Conservation (phyloP, 2,888 invertebrate species). For the Globia sparganii region DNA sequence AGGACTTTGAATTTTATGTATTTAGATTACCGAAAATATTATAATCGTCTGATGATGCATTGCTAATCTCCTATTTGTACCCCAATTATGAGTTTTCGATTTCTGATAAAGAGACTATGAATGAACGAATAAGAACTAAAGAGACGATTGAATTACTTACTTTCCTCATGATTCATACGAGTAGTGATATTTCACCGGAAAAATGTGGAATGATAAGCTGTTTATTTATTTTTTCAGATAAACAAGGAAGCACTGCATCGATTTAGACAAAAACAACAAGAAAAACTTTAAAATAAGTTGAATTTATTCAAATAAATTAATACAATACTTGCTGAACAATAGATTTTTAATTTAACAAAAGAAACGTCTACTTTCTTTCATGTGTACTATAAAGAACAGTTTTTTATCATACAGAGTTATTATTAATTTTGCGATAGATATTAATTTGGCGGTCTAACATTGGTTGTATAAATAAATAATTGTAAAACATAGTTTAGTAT, state of each 20-base stretch:
- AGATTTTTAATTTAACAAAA: slow-evolving; percentile 3
- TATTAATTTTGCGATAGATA: no score
- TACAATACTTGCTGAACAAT: slow-evolving; percentile 11
- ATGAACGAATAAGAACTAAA: neutral
- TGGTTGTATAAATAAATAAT: no score
- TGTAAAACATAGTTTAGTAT: no score
- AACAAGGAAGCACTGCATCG: slow-evolving; percentile 60
- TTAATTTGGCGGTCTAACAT: no score
- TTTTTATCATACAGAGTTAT: neutral
- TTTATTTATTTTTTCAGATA: slow-evolving; percentile 61
- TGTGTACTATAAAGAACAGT: neutral
- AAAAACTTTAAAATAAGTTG: slow-evolving; percentile 2
- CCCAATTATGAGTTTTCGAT: neutral
- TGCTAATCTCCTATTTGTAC: slow-evolving; percentile 7
- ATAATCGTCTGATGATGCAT: slow-evolving; percentile 14
- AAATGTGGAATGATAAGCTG: neutral
- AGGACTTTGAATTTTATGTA: no score
- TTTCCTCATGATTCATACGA: neutral
- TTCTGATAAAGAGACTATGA: neutral
- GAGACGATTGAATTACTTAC: neutral
- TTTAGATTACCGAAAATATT: slow-evolving; percentile 18
- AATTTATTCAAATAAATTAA: slow-evolving; percentile 10
- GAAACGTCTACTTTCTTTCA: neutral
- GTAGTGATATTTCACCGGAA: neutral
- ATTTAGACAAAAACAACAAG: slow-evolving; percentile 53